Evolutionary conservation across 2,888 invertebrate species (phyloP).

Genomic region (Sesia bembeciformis): DNA sequence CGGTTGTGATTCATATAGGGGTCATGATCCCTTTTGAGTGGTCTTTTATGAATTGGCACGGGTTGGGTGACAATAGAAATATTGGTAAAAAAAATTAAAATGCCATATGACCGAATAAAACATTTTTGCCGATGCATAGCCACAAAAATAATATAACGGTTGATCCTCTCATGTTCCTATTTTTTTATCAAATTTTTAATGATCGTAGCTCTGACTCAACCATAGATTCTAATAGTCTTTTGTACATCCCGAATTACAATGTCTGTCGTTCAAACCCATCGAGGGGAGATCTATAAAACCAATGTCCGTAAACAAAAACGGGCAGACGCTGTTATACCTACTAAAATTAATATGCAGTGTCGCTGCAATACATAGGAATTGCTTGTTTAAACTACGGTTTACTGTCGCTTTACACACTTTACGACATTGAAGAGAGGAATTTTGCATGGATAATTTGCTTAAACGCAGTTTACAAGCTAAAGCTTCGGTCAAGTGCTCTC

Average conservation of each 20-base stretch:
- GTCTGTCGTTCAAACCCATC: background rate
- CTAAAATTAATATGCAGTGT: constrained; percentile 41
- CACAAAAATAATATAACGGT: too few species aligned
- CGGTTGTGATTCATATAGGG: constrained; percentile 48
- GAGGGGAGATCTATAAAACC: constrained; percentile 19
- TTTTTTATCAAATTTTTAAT: too few species aligned
- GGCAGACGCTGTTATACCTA: constrained; percentile 29
- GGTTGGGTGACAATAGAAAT: constrained; percentile 1
- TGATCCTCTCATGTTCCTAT: too few species aligned
- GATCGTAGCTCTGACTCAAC: too few species aligned
- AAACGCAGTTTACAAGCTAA: constrained; percentile 48
- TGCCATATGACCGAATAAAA: too few species aligned
- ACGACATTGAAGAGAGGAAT: constrained; percentile 25
- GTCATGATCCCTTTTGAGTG: constrained; percentile 36
- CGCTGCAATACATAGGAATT: constrained; percentile 32
- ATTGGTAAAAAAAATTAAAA: too few species aligned
- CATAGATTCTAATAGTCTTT: too few species aligned
- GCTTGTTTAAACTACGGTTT: constrained; percentile 26
- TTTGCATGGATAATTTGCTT: constrained; percentile 53
- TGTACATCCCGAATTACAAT: background rate
- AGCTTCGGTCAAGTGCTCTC: constrained; percentile 42
- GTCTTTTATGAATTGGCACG: constrained; percentile 30
- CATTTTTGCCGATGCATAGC: too few species aligned
- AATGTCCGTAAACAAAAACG: constrained; percentile 23
- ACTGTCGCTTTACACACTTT: constrained; percentile 19